A percentile compares a stretch with the other conserved stretches of the same genome.
Conservation (phyloP, 2,113 vertebrate genomes). For the Ailuropoda melanoleuca region DNA sequence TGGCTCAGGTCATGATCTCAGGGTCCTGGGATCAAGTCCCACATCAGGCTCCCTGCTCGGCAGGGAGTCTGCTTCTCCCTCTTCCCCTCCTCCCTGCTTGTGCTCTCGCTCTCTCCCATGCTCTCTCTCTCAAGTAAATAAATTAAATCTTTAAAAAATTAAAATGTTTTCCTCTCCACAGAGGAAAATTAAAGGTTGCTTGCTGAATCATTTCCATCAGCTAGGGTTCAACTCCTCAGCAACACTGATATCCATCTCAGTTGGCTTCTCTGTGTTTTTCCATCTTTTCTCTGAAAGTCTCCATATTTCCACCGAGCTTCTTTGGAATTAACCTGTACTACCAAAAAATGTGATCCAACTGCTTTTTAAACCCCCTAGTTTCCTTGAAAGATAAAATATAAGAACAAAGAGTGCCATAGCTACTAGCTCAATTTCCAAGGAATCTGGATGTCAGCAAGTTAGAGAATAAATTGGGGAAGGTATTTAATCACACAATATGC, state of each 20-base stretch:
- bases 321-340: constrained; percentile 33
- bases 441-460: neutral
- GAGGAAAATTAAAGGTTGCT: neutral
- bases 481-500: neutral
- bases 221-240: neutral
- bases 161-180: neutral
- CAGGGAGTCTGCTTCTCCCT: neutral
- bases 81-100: neutral
- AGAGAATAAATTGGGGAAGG: neutral
- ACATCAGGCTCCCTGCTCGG: neutral
- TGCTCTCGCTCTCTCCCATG: neutral
- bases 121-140: neutral
- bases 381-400: constrained; percentile 1
- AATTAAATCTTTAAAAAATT: neutral
- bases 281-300: neutral
- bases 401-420: neutral
- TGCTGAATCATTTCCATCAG: neutral
- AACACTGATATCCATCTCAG: neutral
- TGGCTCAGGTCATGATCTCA: neutral
- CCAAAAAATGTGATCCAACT: neutral
- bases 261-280: neutral
- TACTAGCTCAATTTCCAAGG: neutral
- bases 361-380: neutral
- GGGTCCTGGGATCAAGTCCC: neutral
- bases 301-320: neutral